Conservation (phyloP, 1,140 invertebrate species). For the Ips nitidus region DNA sequence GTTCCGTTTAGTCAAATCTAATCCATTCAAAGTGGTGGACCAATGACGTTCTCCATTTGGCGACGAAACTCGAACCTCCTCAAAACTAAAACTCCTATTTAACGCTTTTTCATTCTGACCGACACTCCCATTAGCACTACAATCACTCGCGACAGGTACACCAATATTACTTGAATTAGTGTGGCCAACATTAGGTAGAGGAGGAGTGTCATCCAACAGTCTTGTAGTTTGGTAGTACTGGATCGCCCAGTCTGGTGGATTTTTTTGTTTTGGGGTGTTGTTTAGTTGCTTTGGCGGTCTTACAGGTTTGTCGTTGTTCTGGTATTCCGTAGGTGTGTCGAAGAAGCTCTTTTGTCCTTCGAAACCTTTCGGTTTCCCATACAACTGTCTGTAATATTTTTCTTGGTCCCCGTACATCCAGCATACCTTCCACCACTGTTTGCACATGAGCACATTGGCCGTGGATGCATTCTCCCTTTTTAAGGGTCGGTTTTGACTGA, state of each 20-base stretch:
- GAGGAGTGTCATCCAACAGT: constrained; percentile 15
- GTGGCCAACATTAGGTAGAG: neutral
- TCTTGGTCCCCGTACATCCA: constrained; percentile 84
- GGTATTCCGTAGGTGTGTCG: constrained; percentile 1
- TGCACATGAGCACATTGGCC: constrained; percentile 76
- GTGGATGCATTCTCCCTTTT: constrained; percentile 47
- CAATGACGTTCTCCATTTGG: constrained; percentile 22
- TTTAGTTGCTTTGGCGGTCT: neutral
- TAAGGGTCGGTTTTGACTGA: constrained; percentile 32
- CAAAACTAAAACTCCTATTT: constrained; percentile 36
- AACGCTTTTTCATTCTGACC: neutral
- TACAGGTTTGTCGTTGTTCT: constrained; percentile 3
- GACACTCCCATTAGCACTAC: constrained; percentile 4
- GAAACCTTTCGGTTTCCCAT: constrained; percentile 59
- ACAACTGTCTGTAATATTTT: constrained; percentile 78
- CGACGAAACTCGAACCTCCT: constrained; percentile 33
- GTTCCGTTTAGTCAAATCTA: constrained; percentile 41
- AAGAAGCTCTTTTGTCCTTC: constrained; percentile 8
- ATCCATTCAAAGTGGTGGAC: constrained; percentile 25
- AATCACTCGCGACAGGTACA: constrained; percentile 10
- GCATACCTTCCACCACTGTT: constrained; percentile 86
- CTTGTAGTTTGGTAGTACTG: constrained; percentile 25
- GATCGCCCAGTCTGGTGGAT: constrained; percentile 7
- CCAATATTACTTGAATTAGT: neutral
- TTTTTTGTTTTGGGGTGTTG: constrained; percentile 10